Percentiles rank a stretch among this genome's conserved stretches.
These are phyloP conservation scores for Cotesia vestalis DNA, from an alignment of 1,140 invertebrate species.

Conservation along the genomic window DNA sequence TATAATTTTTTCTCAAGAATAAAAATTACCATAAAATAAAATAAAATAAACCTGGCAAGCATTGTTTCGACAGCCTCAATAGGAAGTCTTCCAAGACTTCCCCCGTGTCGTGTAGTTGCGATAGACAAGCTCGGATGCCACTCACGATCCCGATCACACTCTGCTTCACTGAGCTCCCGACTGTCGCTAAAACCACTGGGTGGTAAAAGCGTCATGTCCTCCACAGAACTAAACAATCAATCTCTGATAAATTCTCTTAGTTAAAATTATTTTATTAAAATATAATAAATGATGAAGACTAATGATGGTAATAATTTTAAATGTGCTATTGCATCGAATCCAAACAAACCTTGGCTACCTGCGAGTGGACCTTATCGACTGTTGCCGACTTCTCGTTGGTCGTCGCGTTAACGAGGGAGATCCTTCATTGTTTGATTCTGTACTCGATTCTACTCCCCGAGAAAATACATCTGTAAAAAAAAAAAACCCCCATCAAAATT, in stretches of 20 bases:
- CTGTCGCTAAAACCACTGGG: constrained; percentile 72
- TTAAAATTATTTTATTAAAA: neutral
- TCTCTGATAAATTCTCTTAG: neutral
- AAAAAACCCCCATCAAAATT: constrained; percentile 15
- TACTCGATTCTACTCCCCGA: constrained; percentile 69
- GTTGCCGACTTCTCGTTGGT: constrained; percentile 62
- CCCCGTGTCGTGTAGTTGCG: constrained; percentile 61
- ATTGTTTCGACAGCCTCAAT: constrained; percentile 66
- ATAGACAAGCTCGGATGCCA: constrained; percentile 60
- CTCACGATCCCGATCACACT: constrained; percentile 68
- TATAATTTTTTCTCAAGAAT: too few species aligned
- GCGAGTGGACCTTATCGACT: constrained; percentile 71
- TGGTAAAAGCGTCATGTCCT: constrained; percentile 67
- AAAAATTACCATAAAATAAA: too few species aligned
- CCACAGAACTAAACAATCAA: constrained; percentile 62
- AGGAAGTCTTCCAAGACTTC: constrained; percentile 66
- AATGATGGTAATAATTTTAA: constrained; percentile 33
- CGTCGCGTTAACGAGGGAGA: constrained; percentile 67
- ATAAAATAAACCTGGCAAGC: constrained; percentile 65
- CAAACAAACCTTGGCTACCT: constrained; percentile 75
- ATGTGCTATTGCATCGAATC: constrained; percentile 59
- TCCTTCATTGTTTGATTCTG: constrained; percentile 72
- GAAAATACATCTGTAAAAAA: constrained; percentile 68
- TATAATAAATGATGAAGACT: neutral
- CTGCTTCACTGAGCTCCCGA: constrained; percentile 70